Evolutionary conservation across 2,113 vertebrate species (phyloP).

Genomic region (Platichthys flesus): DNA sequence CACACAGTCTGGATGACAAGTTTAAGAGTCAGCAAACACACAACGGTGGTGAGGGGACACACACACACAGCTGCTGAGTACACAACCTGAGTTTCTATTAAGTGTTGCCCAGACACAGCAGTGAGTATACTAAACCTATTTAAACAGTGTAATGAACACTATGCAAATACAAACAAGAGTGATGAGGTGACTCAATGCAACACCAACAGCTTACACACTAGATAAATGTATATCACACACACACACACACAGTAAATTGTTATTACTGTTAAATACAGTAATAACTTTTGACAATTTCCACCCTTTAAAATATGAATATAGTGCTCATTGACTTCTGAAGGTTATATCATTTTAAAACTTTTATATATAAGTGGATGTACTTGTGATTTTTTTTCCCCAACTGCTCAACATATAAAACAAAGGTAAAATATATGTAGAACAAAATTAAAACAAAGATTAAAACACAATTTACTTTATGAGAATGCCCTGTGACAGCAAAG

Average conservation of each 20-base stretch:
- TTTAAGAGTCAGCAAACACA: constrained; percentile 65
- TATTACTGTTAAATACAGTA: too few species aligned
- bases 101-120: constrained; percentile 65
- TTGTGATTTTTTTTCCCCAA: too few species aligned
- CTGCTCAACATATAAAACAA: background rate
- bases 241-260: too few species aligned
- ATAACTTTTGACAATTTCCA: constrained; percentile 47
- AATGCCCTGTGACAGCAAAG: background rate
- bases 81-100: constrained; percentile 60
- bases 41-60: constrained; percentile 36
- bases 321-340: too few species aligned
- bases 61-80: constrained; percentile 35
- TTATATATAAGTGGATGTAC: too few species aligned
- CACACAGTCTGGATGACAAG: constrained; percentile 52
- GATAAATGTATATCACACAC: constrained; percentile 27
- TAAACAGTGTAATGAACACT: constrained; percentile 76
- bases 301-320: constrained; percentile 3
- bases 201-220: constrained; percentile 22
- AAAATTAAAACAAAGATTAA: background rate
- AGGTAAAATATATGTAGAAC: background rate
- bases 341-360: too few species aligned
- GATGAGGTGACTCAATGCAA: constrained; percentile 53
- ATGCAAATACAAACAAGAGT: constrained; percentile 65
- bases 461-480: background rate
- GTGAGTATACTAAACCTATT: constrained; percentile 66